phyloP scores from a whole-genome alignment of 2,888 invertebrate genomes.

The Heteromyza rotundicornis region DNA sequence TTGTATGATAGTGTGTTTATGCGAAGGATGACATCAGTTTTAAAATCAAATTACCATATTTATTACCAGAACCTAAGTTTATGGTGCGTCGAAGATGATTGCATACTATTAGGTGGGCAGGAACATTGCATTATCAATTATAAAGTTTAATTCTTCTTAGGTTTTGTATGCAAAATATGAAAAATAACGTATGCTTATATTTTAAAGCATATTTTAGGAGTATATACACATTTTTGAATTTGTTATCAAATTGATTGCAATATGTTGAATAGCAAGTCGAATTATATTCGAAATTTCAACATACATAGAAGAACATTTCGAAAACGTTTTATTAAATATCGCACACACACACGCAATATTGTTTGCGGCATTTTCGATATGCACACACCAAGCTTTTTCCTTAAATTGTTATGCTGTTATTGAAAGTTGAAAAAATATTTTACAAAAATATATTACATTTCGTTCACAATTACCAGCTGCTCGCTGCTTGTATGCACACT shows the following conservation, averaged over 20 bases:
- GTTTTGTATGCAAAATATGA: too few relatives aligned
- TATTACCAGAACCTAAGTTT: neutral
- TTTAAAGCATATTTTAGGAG: neutral
- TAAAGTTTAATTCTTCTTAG: too few relatives aligned
- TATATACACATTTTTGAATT: too few relatives aligned
- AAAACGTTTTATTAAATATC: neutral
- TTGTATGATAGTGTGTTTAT: neutral
- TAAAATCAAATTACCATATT: neutral
- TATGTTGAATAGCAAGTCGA: too few relatives aligned
- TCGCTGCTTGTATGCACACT: too few relatives aligned
- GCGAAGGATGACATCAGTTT: neutral
- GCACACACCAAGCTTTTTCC: too few relatives aligned
- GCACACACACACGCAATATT: neutral
- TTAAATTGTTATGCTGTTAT: neutral
- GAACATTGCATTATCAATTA: too few relatives aligned
- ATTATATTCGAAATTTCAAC: too few relatives aligned
- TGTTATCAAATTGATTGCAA: too few relatives aligned
- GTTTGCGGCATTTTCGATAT: too few relatives aligned
- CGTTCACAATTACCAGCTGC: neutral
- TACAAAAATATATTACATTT: neutral
- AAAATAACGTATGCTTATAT: too few relatives aligned
- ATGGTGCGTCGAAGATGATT: neutral
- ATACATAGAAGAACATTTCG: too few relatives aligned
- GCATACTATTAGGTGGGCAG: constrained; percentile 1
- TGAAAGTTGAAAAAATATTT: neutral